Evolutionary conservation across 2,113 vertebrate genomes (phyloP).

Genomic region (Tachycineta bicolor): DNA sequence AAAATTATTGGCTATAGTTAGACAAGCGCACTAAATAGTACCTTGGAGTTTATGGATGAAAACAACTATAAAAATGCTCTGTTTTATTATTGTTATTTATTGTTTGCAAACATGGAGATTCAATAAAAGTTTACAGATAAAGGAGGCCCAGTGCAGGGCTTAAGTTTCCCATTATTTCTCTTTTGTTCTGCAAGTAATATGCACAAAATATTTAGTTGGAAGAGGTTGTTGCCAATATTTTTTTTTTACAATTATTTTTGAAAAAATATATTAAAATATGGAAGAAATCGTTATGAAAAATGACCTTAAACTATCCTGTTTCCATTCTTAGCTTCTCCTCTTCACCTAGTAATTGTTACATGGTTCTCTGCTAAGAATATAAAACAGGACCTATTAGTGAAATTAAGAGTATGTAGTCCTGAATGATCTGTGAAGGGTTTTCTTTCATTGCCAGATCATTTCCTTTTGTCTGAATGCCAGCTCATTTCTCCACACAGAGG

Average conservation of each 20-base stretch:
- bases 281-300: not conserved
- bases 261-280: not conserved
- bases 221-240: not conserved
- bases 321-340: not conserved
- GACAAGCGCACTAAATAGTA: constrained; percentile 4
- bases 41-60: constrained; percentile 41
- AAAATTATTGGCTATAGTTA: constrained; percentile 31
- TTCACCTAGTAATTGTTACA: not conserved
- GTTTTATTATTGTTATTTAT: constrained; percentile 62
- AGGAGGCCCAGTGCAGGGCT: not conserved
- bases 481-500: not conserved
- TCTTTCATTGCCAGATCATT: not conserved
- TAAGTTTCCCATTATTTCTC: constrained; percentile 7
- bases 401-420: not conserved
- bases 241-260: not conserved
- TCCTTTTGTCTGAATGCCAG: not conserved
- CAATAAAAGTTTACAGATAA: constrained; percentile 30
- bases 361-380: not conserved
- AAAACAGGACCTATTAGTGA: not conserved
- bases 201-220: not conserved
- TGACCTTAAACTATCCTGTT: not conserved
- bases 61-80: constrained; percentile 42
- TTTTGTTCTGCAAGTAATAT: constrained; percentile 9
- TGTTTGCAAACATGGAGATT: constrained; percentile 44
- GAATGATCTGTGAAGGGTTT: not conserved